Evolutionary conservation across 2,113 vertebrate genomes (phyloP).

Genomic region (Pangasianodon hypophthalmus): DNA sequence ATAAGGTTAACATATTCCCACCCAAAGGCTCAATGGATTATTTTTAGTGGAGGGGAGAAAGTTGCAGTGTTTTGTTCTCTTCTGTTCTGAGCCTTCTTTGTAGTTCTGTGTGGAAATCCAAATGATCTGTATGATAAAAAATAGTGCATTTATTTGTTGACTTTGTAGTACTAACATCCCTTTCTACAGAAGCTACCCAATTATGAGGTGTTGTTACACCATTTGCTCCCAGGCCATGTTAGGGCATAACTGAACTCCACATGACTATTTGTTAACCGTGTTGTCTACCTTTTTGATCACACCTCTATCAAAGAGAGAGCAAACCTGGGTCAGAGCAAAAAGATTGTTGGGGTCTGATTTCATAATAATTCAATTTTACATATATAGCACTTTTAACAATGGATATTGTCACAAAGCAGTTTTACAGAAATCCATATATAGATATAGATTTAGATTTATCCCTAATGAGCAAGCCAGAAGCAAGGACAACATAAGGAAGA

Average conservation of each 20-base stretch:
- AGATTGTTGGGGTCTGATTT: no score
- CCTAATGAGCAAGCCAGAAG: no score
- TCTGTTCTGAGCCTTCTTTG: constrained; percentile 86
- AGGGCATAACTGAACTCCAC: neutral
- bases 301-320: no score
- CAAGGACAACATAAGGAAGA: no score
- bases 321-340: no score
- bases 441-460: no score
- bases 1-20: constrained; percentile 69
- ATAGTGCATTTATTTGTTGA: neutral
- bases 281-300: no score
- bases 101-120: constrained; percentile 55
- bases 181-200: neutral
- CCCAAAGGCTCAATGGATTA: constrained; percentile 60
- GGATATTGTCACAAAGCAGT: no score
- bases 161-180: neutral
- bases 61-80: constrained; percentile 67
- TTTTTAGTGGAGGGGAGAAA: constrained; percentile 73
- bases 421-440: no score
- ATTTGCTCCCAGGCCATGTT: neutral
- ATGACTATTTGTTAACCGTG: no score
- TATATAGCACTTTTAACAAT: no score
- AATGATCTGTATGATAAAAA: neutral
- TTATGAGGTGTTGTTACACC: constrained; percentile 1
- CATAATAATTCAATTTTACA: no score